Evolutionary conservation across 2,888 invertebrate species (phyloP).

Genomic region (Galeopsomyia nigrocyanea): DNA sequence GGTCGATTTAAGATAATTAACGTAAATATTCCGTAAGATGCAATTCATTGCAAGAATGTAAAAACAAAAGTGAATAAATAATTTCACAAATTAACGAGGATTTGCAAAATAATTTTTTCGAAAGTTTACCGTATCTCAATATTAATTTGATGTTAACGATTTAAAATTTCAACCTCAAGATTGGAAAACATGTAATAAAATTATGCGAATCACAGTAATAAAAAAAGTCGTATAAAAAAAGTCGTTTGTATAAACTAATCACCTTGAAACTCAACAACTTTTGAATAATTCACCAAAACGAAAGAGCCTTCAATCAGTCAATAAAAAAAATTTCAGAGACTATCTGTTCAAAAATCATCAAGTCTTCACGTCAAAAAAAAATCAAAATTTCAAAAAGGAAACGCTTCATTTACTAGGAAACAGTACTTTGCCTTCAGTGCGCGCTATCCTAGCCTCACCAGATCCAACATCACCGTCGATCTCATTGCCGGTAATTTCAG

Average conservation of each 20-base stretch:
- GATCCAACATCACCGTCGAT: slow-evolving; percentile 42
- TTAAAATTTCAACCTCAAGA: no score
- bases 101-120: no score
- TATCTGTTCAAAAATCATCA: slow-evolving; percentile 29
- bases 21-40: slow-evolving; percentile 1
- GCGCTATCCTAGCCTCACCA: slow-evolving; percentile 8
- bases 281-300: no score
- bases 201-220: not conserved
- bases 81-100: no score
- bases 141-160: no score
- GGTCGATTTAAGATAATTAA: slow-evolving; percentile 12
- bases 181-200: slow-evolving; percentile 9
- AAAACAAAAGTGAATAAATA: no score
- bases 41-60: no score
- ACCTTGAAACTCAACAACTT: no score
- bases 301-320: no score
- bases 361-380: slow-evolving; percentile 26
- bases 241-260: not conserved
- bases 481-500: slow-evolving; percentile 42
- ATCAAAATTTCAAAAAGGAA: not conserved
- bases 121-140: no score
- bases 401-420: slow-evolving; percentile 27
- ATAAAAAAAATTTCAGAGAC: no score
- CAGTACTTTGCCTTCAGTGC: slow-evolving; percentile 20
- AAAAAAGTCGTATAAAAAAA: slow-evolving; percentile 10